Conservation (phyloP, 2,888 invertebrate genomes). For the Orgyia antiqua region DNA sequence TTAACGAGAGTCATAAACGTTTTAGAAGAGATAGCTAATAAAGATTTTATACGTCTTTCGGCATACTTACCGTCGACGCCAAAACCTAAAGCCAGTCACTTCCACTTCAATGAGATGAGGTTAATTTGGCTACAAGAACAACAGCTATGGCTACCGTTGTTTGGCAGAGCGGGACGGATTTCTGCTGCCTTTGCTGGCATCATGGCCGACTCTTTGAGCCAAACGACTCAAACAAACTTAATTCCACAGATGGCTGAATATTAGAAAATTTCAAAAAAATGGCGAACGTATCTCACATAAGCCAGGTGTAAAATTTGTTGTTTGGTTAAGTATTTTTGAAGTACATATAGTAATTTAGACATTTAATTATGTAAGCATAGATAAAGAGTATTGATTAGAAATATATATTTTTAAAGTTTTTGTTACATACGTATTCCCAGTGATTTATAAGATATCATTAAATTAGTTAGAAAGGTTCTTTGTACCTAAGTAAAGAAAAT, state of each 20-base stretch:
- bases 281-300: too few species aligned
- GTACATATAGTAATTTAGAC: too few species aligned
- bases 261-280: constrained; percentile 22
- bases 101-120: constrained; percentile 41
- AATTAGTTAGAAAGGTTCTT: too few species aligned
- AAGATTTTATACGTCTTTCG: constrained; percentile 7
- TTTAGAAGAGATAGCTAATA: constrained; percentile 16
- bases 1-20: constrained; percentile 13
- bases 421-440: too few species aligned
- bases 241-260: constrained; percentile 38
- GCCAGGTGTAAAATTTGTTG: neutral
- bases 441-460: too few species aligned
- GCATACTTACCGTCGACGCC: constrained; percentile 27
- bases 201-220: constrained; percentile 34
- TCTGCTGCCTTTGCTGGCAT: constrained; percentile 51
- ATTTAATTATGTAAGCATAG: too few species aligned
- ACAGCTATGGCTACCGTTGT: constrained; percentile 40
- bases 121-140: constrained; percentile 50
- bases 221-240: constrained; percentile 46
- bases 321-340: too few species aligned
- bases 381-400: too few species aligned
- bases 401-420: too few species aligned
- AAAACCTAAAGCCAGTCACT: constrained; percentile 36
- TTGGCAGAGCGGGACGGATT: constrained; percentile 45
- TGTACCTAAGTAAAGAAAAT: too few species aligned